These are phyloP conservation scores for Iphiclides podalirius DNA, from an alignment of 2,888 invertebrate genomes.

Conservation along the genomic window DNA sequence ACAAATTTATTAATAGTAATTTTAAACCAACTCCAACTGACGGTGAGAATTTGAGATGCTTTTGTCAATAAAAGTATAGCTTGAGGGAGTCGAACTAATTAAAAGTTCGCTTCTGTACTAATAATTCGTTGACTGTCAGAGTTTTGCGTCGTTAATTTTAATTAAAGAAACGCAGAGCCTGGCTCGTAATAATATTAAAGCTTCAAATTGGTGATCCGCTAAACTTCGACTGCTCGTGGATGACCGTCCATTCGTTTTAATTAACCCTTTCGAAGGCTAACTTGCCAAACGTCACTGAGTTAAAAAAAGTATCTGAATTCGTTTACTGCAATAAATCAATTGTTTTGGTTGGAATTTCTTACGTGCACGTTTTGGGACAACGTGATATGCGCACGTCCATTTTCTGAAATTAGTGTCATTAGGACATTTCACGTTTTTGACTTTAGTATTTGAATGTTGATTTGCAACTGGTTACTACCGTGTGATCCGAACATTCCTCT, in stretches of 20 bases:
- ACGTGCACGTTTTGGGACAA: no score
- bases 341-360: no score
- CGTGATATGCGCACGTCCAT: no score
- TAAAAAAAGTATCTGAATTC: slow-evolving; percentile 40
- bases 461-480: no score
- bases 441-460: no score
- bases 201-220: slow-evolving; percentile 78
- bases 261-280: slow-evolving; percentile 70
- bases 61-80: slow-evolving; percentile 71
- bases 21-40: background rate
- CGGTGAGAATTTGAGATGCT: slow-evolving; percentile 64
- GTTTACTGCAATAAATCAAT: slow-evolving; percentile 60
- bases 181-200: slow-evolving; percentile 79
- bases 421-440: no score
- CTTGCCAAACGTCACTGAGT: slow-evolving; percentile 59
- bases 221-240: slow-evolving; percentile 72
- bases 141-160: slow-evolving; percentile 80
- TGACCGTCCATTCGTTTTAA: slow-evolving; percentile 77
- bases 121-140: slow-evolving; percentile 80
- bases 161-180: slow-evolving; percentile 76
- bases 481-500: no score
- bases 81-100: slow-evolving; percentile 74
- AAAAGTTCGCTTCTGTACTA: slow-evolving; percentile 78
- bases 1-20: no score
- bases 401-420: no score